Base-by-base conservation (phyloP, 2,113 vertebrate species). In the Rhizomys pruinosus region DNA sequence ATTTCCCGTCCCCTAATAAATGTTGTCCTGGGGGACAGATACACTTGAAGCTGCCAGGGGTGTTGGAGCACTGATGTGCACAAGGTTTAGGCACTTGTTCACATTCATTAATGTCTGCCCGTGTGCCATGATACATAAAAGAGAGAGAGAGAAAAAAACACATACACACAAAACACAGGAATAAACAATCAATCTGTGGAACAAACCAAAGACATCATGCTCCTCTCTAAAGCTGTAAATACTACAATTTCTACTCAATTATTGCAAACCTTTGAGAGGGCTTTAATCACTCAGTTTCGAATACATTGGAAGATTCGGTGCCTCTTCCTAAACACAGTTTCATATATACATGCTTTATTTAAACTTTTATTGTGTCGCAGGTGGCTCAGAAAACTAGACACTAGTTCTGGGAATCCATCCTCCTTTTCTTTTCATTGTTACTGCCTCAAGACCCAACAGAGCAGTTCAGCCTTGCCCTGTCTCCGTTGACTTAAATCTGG, bases 41-140 rank as follows among this genome's bases (percentile, higher is more conserved):
- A 98, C 99, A 99, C 98, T 98, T 98, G 99, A 99, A 99, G 99
- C 99, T 99, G 98, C 99, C 99, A 0, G 98, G 99, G 94, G 97
- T 99, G 99, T 99, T 99, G 98, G 99, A 97, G 97, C 99, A 99
- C 86, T 98, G 98, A 98, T 99, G 98, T 87, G 99, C 99, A 97
- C 99, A 99, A 97, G 99, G 99, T 93, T 98, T 98, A 80, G 99
- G 99, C 90, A 98, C 98, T 97, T 98, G 98, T 97, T 99, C 99
- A 93, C 99, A 99, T 98, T 99, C 99, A 98, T 99, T 99, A 98
- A 99, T 98, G 97, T 99, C 99, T 99, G 99, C 96, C 98, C 98
- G 95, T 97, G 97, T 96, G 98, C 97, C 98, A 98, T 97, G 98
- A 97, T 97, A 96, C 98, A 98, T 97, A 98, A 97, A 97, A 98